Evolutionary conservation across 64 coral and sea anemone genomes (phyloP).

Genomic region (Stylophora pistillata): DNA sequence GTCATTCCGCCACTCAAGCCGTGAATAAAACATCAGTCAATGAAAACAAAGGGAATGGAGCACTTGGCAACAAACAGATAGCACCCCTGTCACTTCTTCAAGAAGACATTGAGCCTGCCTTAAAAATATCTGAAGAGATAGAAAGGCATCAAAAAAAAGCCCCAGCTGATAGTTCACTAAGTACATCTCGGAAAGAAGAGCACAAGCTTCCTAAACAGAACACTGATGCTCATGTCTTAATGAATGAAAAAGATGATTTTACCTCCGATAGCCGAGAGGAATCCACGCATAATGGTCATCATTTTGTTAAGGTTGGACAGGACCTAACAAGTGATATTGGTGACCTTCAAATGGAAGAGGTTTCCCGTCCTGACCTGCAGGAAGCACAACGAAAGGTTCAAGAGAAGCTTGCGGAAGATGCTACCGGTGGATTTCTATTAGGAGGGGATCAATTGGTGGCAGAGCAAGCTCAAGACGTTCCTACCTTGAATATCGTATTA

Average conservation of each 20-base stretch:
- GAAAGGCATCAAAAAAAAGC: not conserved
- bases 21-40: not conserved
- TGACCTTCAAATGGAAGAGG: conserved; percentile 46
- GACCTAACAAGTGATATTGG: not conserved
- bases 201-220: not conserved
- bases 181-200: not conserved
- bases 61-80: not conserved
- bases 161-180: not conserved
- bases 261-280: not conserved
- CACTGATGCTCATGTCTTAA: not conserved
- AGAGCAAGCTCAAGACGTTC: conserved; percentile 2
- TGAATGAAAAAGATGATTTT: not conserved
- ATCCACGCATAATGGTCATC: not conserved
- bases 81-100: conserved; percentile 11
- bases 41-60: not conserved
- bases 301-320: conserved; percentile 24
- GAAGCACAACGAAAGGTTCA: conserved; percentile 8
- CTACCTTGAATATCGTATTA: conserved; percentile 33
- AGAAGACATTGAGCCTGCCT: not conserved
- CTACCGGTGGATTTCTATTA: not conserved
- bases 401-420: not conserved
- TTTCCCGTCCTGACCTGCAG: conserved; percentile 14
- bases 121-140: conserved; percentile 28
- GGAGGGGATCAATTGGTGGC: not conserved
- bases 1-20: not conserved